These are phyloP conservation scores for Seriola aureovittata DNA, from an alignment of 2,113 vertebrate species.

Conservation along the genomic window DNA sequence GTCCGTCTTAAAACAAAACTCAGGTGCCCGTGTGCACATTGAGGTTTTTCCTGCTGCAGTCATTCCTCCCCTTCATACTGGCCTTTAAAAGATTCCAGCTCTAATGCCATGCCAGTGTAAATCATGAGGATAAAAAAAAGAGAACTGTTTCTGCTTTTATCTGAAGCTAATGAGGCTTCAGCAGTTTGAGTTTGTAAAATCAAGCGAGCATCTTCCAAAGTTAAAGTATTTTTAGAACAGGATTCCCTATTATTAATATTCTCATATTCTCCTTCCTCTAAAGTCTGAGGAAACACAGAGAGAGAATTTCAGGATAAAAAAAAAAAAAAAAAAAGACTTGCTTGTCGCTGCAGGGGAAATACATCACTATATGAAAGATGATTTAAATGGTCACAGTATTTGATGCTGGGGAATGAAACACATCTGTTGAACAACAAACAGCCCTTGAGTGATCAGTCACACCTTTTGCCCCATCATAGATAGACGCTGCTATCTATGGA, in stretches of 20 bases:
- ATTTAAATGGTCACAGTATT: not conserved
- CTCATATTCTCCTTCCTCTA: not conserved
- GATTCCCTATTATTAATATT: no score
- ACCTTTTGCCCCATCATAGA: constrained; percentile 65
- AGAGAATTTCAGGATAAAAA: not conserved
- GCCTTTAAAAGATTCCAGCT: not conserved
- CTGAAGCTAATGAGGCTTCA: not conserved
- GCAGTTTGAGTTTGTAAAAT: no score
- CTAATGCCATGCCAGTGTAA: not conserved
- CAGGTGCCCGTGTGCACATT: not conserved
- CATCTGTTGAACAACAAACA: not conserved
- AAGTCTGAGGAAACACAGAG: not conserved
- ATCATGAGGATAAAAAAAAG: not conserved
- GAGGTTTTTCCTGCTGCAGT: not conserved
- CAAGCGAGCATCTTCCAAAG: no score
- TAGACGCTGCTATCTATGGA: constrained; percentile 65
- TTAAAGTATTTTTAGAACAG: no score
- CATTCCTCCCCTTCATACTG: not conserved
- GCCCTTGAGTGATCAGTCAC: not conserved
- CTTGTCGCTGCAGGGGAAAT: not conserved
- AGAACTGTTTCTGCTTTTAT: not conserved
- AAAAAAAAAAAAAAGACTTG: fast-evolving
- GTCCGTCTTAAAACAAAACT: not conserved
- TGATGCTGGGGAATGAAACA: constrained; percentile 21
- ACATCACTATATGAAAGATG: not conserved